Percentiles rank a stretch among this genome's conserved stretches.
phyloP scores from a whole-genome alignment of 35 echinoderm and acorn worm species.

The Ptychodera flava region DNA sequence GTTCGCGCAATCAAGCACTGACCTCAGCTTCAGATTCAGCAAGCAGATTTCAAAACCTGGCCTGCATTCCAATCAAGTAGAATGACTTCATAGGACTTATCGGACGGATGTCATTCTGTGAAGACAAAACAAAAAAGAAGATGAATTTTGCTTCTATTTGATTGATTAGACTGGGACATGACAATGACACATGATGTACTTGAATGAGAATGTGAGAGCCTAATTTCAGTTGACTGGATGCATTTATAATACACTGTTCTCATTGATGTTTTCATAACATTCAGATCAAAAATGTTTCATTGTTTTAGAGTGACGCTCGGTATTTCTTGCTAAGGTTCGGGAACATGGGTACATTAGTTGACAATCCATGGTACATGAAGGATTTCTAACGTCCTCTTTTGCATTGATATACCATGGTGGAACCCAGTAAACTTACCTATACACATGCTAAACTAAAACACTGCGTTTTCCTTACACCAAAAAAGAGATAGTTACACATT shows the following conservation, averaged over 20 bases:
- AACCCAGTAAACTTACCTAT: no score
- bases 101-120: constrained; percentile 41
- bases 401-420: no score
- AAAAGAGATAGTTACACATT: no score
- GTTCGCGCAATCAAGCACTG: no score
- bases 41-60: not conserved
- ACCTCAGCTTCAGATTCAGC: no score
- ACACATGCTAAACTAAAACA: no score
- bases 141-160: not conserved
- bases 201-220: no score
- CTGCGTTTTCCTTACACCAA: no score
- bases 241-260: not conserved
- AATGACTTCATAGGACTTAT: constrained; percentile 3
- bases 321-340: no score
- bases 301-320: not conserved
- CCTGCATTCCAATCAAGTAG: constrained; percentile 5
- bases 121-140: not conserved
- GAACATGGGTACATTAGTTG: no score
- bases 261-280: not conserved
- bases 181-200: not conserved
- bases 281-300: not conserved
- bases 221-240: not conserved
- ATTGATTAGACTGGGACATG: not conserved
- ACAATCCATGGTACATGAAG: no score
- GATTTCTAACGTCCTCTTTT: no score